These are phyloP conservation scores for Laticauda laticaudata DNA, from an alignment of 2,113 vertebrate genomes.

Conservation along the genomic window DNA sequence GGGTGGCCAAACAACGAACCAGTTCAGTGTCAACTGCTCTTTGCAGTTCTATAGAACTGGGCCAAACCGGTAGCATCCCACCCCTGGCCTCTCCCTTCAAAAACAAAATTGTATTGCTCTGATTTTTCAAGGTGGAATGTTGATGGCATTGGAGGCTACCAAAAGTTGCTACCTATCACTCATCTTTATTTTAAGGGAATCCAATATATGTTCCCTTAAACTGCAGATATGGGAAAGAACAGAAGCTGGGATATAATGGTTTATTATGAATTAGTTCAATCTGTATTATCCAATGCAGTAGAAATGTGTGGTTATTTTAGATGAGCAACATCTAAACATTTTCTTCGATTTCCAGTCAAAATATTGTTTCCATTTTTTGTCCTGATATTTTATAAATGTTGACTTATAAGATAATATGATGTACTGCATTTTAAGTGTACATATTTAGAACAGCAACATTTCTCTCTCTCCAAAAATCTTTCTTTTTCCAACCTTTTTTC, in stretches of 20 bases:
- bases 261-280: not conserved
- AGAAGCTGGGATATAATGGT: not conserved
- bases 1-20: too few relatives aligned
- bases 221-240: not conserved
- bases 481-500: slow-evolving; percentile 24
- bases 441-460: slow-evolving; percentile 13
- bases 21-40: too few relatives aligned
- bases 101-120: not conserved
- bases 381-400: not conserved
- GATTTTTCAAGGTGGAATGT: not conserved
- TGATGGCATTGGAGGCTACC: not conserved
- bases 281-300: not conserved
- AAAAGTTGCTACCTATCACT: not conserved
- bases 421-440: slow-evolving; percentile 10
- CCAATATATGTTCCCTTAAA: not conserved
- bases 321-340: not conserved
- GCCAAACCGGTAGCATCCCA: too few relatives aligned
- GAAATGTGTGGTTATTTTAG: not conserved
- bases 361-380: slow-evolving; percentile 4
- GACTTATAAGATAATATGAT: not conserved
- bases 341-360: slow-evolving; percentile 15
- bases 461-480: slow-evolving; percentile 5
- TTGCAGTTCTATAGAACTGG: too few relatives aligned
- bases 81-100: not conserved
- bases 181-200: not conserved